Evolutionary conservation across 2,113 vertebrate species (phyloP).

Genomic region (Lamprologus sp.): DNA sequence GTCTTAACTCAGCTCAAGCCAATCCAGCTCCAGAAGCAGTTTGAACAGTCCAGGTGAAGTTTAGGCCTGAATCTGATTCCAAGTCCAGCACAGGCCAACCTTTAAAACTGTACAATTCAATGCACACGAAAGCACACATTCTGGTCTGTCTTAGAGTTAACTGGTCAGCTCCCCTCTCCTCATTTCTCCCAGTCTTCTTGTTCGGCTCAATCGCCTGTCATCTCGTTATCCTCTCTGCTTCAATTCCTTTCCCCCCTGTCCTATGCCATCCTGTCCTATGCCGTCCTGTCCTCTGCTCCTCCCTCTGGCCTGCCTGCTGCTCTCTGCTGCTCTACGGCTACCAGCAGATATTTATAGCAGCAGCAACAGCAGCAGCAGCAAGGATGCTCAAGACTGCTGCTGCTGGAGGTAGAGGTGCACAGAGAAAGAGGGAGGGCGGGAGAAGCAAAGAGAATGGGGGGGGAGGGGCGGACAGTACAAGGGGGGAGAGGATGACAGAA

Average conservation of each 20-base stretch:
- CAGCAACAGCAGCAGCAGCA: slow-evolving; percentile 60
- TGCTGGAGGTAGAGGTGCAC: slow-evolving; percentile 57
- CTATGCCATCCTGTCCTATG: slow-evolving; percentile 31
- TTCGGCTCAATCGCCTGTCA: neutral
- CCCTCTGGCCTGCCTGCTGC: slow-evolving; percentile 56
- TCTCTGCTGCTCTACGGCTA: slow-evolving; percentile 51
- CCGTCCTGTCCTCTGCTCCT: slow-evolving; percentile 45
- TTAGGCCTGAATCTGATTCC: neutral
- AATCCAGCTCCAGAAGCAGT: neutral
- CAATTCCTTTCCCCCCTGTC: slow-evolving; percentile 18
- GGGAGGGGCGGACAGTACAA: slow-evolving; percentile 24
- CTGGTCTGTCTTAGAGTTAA: neutral
- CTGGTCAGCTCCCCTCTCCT: slow-evolving; percentile 2
- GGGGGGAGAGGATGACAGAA: slow-evolving; percentile 26
- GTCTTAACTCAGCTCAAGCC: neutral
- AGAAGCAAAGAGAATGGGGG: neutral
- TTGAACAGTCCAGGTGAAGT: neutral
- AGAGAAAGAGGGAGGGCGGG: neutral
- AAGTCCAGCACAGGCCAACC: neutral
- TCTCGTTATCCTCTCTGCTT: slow-evolving; percentile 26
- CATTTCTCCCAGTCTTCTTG: slow-evolving; percentile 11
- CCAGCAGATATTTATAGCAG: slow-evolving; percentile 69
- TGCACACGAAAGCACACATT: neutral
- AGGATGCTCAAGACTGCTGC: slow-evolving; percentile 61
- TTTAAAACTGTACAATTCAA: neutral